Conservation (phyloP, 1,140 invertebrate species). For the Bombus polaris region DNA sequence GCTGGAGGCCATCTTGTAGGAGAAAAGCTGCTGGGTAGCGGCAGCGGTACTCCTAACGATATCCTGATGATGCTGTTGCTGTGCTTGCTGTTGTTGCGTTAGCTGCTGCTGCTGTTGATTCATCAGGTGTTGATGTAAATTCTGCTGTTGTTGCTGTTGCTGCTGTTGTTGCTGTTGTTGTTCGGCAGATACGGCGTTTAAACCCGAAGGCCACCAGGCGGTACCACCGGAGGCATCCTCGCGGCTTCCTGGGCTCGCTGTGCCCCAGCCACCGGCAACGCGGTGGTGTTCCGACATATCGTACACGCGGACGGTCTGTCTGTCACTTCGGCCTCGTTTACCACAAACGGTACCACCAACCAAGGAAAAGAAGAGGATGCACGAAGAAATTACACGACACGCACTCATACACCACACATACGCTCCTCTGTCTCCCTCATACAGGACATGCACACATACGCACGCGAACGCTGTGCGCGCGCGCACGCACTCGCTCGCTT, state of each 20-base stretch:
- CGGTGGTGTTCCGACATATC: constrained; percentile 82
- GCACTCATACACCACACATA: constrained; percentile 59
- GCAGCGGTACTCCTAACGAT: constrained; percentile 84
- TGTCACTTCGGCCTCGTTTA: constrained; percentile 66
- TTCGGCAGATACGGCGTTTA: constrained; percentile 74
- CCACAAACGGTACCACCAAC: constrained; percentile 51
- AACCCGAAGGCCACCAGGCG: constrained; percentile 81
- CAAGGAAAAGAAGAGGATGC: constrained; percentile 60
- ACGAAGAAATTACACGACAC: constrained; percentile 63
- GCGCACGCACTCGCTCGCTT: constrained; percentile 55
- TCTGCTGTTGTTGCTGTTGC: constrained; percentile 75
- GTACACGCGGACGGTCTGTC: constrained; percentile 66
- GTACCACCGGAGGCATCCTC: constrained; percentile 82
- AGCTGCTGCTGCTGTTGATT: constrained; percentile 82
- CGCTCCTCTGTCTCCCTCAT: constrained; percentile 52
- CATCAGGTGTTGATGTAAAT: constrained; percentile 80
- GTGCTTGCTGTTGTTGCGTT: constrained; percentile 71
- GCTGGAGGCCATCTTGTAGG: constrained; percentile 92
- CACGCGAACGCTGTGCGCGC: constrained; percentile 55
- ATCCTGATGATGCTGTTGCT: constrained; percentile 81
- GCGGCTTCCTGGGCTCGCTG: constrained; percentile 81
- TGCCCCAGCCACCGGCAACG: constrained; percentile 82
- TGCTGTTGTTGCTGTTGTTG: constrained; percentile 76
- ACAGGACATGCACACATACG: constrained; percentile 39
- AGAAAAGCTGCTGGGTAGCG: constrained; percentile 89